Evolutionary conservation across 53 echinoderm and acorn worm genomes (phyloP).

Genomic region (Mesocentrotus franciscanus): DNA sequence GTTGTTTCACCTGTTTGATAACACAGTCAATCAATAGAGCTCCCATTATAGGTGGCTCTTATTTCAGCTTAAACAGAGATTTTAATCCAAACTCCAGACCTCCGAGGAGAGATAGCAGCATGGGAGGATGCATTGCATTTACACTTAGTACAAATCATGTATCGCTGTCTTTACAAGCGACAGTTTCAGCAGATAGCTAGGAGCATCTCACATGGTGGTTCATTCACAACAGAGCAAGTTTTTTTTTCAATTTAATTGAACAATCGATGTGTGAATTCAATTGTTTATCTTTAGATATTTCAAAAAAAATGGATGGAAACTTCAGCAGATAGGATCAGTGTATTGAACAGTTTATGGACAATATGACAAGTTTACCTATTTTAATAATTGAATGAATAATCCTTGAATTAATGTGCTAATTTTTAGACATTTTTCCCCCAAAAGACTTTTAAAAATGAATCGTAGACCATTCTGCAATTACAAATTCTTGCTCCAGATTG

Average conservation of each 20-base stretch:
- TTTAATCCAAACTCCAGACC: conserved; percentile 26
- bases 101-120: background rate
- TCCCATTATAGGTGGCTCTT: conserved; percentile 60
- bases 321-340: background rate
- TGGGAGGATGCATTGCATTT: background rate
- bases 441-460: background rate
- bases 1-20: conserved; percentile 60
- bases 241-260: no score
- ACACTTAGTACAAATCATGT: background rate
- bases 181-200: no score
- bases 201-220: no score
- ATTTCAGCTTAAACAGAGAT: conserved; percentile 50
- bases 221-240: no score
- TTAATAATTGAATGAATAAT: no score
- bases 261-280: no score
- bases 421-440: background rate
- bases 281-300: no score
- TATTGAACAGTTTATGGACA: background rate
- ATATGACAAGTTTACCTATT: background rate
- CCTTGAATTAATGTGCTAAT: background rate
- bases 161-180: background rate
- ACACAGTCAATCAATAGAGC: conserved; percentile 57
- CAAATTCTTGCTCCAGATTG: background rate
- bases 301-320: background rate
- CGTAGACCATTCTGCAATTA: background rate